phyloP scores from a whole-genome alignment of 2,797 vertebrate genomes.

The Xenopus petersii region DNA sequence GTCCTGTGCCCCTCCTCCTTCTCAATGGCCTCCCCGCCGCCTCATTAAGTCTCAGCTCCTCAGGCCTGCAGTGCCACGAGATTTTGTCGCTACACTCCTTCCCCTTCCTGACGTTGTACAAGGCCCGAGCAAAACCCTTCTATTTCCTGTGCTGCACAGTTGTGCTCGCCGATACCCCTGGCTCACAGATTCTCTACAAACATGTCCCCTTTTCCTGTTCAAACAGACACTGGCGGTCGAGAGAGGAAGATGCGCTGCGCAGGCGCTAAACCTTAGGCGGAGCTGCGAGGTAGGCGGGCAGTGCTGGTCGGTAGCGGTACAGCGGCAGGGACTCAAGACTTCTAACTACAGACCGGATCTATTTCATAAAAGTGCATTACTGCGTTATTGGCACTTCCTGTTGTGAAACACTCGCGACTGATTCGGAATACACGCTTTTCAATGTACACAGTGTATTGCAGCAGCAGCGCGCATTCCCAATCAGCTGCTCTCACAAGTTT shows the following conservation, averaged over 20 bases:
- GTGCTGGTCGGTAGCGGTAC: background rate
- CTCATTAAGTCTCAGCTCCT: constrained; percentile 30
- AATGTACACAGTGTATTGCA: no score
- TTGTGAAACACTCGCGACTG: no score
- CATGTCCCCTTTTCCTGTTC: constrained; percentile 96
- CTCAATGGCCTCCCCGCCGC: constrained; percentile 13
- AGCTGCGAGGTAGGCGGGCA: background rate
- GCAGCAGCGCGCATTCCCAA: no score
- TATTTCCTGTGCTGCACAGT: background rate
- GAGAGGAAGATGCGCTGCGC: constrained; percentile 66
- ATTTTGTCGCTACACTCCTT: constrained; percentile 23
- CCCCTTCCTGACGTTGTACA: constrained; percentile 44
- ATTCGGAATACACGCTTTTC: no score
- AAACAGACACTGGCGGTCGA: constrained; percentile 68
- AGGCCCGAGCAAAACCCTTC: constrained; percentile 7
- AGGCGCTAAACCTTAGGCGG: constrained; percentile 57
- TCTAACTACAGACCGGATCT: no score
- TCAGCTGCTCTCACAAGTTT: no score
- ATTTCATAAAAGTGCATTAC: no score
- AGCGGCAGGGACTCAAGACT: no score
- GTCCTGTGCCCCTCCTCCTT: background rate
- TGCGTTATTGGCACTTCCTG: no score
- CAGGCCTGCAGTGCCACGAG: no score
- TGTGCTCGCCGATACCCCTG: constrained; percentile 55
- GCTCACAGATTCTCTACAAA: constrained; percentile 63